Evolutionary conservation across 2,113 vertebrate genomes (phyloP).

Genomic region (Ammospiza caudacuta): DNA sequence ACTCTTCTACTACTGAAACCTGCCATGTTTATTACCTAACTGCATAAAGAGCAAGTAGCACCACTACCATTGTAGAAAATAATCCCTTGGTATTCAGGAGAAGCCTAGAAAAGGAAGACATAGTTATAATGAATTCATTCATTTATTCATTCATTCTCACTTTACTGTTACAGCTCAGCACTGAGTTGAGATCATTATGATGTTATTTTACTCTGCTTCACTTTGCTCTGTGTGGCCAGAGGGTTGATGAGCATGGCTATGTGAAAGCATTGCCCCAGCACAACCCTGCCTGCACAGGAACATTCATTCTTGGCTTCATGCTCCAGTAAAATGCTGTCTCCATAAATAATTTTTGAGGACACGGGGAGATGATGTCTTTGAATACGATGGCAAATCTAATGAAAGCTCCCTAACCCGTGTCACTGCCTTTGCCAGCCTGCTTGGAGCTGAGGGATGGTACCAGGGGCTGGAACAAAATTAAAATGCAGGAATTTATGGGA

Average conservation of each 20-base stretch:
- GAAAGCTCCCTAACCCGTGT: neutral
- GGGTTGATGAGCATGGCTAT: neutral
- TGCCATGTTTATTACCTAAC: neutral
- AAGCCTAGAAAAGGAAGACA: neutral
- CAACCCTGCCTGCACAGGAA: neutral
- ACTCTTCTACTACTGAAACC: neutral
- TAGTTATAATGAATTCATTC: neutral
- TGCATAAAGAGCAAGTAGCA: neutral
- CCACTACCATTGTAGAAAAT: neutral
- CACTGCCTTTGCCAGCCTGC: neutral
- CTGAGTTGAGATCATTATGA: neutral
- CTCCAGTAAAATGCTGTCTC: neutral
- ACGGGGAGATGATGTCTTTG: neutral
- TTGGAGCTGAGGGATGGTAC: neutral
- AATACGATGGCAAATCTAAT: neutral
- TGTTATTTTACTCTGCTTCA: neutral
- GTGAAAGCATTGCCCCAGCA: neutral
- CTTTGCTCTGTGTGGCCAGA: neutral
- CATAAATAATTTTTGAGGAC: neutral
- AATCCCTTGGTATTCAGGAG: neutral
- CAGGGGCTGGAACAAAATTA: neutral
- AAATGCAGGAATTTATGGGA: neutral
- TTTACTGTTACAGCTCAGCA: neutral
- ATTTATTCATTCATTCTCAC: neutral
- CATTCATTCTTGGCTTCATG: neutral